Conservation (phyloP, 2,888 invertebrate species). For the Pachydiplax longipennis region DNA sequence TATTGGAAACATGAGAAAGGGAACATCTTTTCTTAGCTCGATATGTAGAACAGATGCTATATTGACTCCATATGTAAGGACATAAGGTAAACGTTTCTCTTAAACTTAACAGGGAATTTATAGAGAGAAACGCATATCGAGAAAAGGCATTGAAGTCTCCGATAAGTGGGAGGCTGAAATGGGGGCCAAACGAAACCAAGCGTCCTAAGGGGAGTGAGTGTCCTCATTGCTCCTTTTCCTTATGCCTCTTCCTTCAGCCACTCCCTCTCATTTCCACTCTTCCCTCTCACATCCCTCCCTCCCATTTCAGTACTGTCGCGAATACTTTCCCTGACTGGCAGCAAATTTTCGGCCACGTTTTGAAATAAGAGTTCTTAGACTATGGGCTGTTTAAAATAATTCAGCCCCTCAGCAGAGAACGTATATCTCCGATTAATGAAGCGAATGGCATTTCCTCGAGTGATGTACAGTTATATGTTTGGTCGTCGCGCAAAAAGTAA, state of each 20-base stretch:
- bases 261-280: not conserved
- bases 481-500: not conserved
- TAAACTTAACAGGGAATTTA: too few species aligned
- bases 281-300: not conserved
- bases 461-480: not conserved
- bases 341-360: not conserved
- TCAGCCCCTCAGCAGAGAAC: not conserved
- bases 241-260: not conserved
- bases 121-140: not conserved
- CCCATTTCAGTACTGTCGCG: not conserved
- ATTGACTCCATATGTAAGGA: too few species aligned
- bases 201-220: not conserved
- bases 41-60: too few species aligned
- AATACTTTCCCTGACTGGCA: conserved; percentile 5
- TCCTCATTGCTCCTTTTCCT: not conserved
- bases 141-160: not conserved
- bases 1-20: too few species aligned
- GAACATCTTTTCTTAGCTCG: too few species aligned
- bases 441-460: not conserved
- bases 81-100: too few species aligned
- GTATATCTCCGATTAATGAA: not conserved
- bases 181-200: conserved; percentile 9
- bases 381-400: not conserved
- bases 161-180: not conserved
- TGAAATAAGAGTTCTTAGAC: not conserved